phyloP scores from a whole-genome alignment of 2,888 invertebrate species.

The Galerucella calmariensis region DNA sequence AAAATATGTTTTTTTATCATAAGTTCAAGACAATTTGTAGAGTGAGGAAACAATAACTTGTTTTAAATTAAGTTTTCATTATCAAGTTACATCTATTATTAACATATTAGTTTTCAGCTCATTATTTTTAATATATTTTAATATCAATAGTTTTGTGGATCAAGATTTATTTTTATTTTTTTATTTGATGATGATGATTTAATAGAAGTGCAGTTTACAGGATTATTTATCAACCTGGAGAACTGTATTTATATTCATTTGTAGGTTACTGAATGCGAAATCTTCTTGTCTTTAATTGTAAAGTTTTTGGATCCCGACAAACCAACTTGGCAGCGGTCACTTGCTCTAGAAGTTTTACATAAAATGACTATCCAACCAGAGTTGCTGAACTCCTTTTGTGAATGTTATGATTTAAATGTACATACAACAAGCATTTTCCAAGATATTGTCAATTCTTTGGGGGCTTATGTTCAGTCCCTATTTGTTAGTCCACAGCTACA shows the following conservation, averaged over 20 bases:
- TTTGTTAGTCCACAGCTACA: constrained; percentile 80
- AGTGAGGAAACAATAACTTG: too few species aligned
- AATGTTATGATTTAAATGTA: constrained; percentile 94
- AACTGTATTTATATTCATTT: constrained; percentile 38
- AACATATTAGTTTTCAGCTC: too few species aligned
- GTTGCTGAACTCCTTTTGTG: constrained; percentile 90
- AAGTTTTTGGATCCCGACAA: constrained; percentile 98
- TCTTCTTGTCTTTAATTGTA: constrained; percentile 94
- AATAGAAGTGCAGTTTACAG: background rate
- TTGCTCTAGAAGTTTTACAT: constrained; percentile 95
- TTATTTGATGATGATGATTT: too few species aligned
- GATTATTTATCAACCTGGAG: background rate
- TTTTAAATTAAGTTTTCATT: too few species aligned
- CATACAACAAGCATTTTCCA: constrained; percentile 93
- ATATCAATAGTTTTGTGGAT: too few species aligned
- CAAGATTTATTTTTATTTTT: too few species aligned
- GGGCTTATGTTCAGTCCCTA: constrained; percentile 93
- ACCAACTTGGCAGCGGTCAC: constrained; percentile 94
- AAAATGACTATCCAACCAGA: constrained; percentile 92
- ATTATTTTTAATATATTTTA: too few species aligned
- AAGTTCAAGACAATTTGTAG: too few species aligned
- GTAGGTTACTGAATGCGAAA: constrained; percentile 97
- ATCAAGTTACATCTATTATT: too few species aligned
- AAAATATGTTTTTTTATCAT: too few species aligned
- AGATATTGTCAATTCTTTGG: constrained; percentile 93